A percentile compares a stretch with the other conserved stretches of the same genome.
Conservation (phyloP, 2,888 invertebrate genomes). For the Nymphalis c-album region DNA sequence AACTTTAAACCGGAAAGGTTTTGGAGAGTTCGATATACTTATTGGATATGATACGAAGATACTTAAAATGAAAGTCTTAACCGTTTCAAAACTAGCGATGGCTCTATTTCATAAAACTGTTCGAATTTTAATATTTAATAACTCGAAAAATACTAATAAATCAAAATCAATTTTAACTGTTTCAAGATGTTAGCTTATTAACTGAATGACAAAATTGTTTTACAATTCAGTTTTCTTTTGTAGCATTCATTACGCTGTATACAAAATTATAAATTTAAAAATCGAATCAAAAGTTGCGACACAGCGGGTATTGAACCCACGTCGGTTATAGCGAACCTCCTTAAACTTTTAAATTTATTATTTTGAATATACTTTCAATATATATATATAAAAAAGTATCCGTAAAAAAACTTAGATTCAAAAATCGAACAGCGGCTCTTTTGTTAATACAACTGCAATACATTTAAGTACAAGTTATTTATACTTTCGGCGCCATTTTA, state of each 20-base stretch:
- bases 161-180: background rate
- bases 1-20: slow-evolving; percentile 35
- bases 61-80: slow-evolving; percentile 7
- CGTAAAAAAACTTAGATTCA: background rate
- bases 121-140: too few species aligned
- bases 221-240: too few species aligned
- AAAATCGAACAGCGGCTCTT: background rate
- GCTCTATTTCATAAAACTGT: too few species aligned
- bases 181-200: background rate
- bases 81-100: background rate
- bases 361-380: background rate
- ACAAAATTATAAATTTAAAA: background rate
- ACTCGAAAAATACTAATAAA: background rate
- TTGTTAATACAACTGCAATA: slow-evolving; percentile 2
- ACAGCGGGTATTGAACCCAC: background rate
- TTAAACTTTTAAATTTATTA: background rate
- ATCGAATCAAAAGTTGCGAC: background rate
- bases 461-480: slow-evolving; percentile 7
- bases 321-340: too few species aligned
- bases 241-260: too few species aligned
- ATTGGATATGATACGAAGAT: slow-evolving; percentile 20
- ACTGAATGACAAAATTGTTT: too few species aligned
- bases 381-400: background rate
- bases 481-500: slow-evolving; percentile 20
- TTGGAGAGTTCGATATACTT: slow-evolving; percentile 22